Conservation (phyloP, 1,140 invertebrate species). For the Ceratoteleas bidentatus region DNA sequence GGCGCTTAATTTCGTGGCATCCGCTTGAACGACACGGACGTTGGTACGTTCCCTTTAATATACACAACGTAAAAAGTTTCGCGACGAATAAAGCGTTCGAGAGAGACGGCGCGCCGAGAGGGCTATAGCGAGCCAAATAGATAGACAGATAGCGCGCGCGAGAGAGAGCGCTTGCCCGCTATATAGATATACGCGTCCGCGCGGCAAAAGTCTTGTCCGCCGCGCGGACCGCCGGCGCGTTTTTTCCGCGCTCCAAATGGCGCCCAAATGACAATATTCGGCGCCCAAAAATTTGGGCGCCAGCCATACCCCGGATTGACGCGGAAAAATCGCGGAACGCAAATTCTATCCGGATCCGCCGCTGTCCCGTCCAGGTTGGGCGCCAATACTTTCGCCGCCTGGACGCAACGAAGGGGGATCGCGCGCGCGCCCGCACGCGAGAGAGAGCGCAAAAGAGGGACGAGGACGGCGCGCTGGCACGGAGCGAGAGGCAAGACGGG, state of each 20-base stretch:
- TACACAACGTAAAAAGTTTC: conserved; percentile 80
- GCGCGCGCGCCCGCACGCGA: conserved; percentile 58
- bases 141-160: conserved; percentile 64
- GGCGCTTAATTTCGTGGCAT: conserved; percentile 75
- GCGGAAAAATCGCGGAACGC: too few species aligned
- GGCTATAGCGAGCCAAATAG: conserved; percentile 64
- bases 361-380: conserved; percentile 34
- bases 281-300: neutral
- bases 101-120: conserved; percentile 55
- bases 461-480: conserved; percentile 18
- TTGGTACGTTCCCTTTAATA: conserved; percentile 79
- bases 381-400: conserved; percentile 29
- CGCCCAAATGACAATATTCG: too few species aligned
- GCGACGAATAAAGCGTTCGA: conserved; percentile 78
- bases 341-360: neutral
- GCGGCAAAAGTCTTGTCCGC: conserved; percentile 59
- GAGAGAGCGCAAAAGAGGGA: conserved; percentile 36
- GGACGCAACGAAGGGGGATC: conserved; percentile 48
- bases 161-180: conserved; percentile 53
- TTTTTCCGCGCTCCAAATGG: too few species aligned
- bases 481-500: conserved; percentile 69
- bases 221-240: neutral
- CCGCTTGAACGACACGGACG: conserved; percentile 74
- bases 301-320: neutral
- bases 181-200: conserved; percentile 64